Base-by-base conservation (phyloP, 2,888 invertebrate species). In the Drosophila incognita region DNA sequence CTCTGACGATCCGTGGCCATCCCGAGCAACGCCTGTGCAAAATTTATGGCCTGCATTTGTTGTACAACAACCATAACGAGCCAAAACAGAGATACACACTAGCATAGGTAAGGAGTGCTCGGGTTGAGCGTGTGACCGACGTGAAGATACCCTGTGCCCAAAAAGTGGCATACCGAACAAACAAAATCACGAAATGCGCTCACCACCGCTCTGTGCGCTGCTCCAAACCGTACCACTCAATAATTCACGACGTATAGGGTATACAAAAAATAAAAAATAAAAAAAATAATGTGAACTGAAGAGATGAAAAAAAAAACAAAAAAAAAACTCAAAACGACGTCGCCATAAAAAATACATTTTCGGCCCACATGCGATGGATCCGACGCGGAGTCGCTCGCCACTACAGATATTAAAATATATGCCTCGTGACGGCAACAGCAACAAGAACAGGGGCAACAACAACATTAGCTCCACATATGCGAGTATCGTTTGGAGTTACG, bases 311-410 rank as follows among this genome's bases (percentile, higher is more conserved):
- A 65, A 86, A 68, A 72, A 69, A 74, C 0, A 86, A 21, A 8
- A 31, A 69, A 74, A 86, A 64, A 76, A 79, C 76, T 61, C 63
- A 72, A 82, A 82, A 78, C 84, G 78, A 87, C 85, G 84, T 84
- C 65, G 90, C 86, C 90, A 86, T 86, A 86, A 86, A 89, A 79
- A 86, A 86, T 89, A 81, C 80, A 87, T 86, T 84, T 86, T 87
- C 87, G 89, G 85, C 86, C 86, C 86, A 86, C 86, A 86, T 86
- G 89, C 76, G 73, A 73, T 69, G 82, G 57, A 69, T 66, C 29
- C 78, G 72, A 73, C 68, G 84, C 79, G 74, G 81, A 76, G 78
- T 76, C 78, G 78, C 78, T 81, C 88, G 83, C 76, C 90, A 85
- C 83, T 81, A 82, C 79, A 81, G 73, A 89, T 79, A 82, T 89